phyloP scores from a whole-genome alignment of 2,113 vertebrate genomes.

The Megaceryle maxima region DNA sequence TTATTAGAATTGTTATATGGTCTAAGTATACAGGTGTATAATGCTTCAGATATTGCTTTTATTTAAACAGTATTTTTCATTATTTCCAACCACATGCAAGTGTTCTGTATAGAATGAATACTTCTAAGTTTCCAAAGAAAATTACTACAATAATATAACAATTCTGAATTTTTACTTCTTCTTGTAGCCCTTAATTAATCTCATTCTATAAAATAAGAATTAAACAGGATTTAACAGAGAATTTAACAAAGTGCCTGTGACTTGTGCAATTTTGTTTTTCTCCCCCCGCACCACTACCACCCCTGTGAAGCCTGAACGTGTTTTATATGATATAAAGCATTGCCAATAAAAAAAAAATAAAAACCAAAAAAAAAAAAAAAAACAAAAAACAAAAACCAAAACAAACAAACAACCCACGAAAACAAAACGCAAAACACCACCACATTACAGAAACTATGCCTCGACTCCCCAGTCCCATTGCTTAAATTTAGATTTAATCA shows the following conservation, averaged over 20 bases:
- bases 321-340: not conserved
- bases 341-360: not conserved
- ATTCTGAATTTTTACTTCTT: not conserved
- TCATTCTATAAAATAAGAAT: not conserved
- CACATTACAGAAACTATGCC: not conserved
- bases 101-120: not conserved
- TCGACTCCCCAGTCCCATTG: not conserved
- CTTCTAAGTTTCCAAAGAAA: not conserved
- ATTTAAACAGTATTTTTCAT: not conserved
- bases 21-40: not conserved
- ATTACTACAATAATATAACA: not conserved
- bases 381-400: no score
- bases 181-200: not conserved
- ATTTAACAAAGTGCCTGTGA: not conserved
- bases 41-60: not conserved
- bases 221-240: not conserved
- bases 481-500: not conserved
- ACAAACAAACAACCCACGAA: no score
- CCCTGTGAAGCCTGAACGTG: not conserved
- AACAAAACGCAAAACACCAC: not conserved
- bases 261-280: not conserved
- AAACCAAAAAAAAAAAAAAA: not conserved
- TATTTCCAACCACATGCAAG: not conserved
- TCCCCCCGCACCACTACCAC: not conserved
- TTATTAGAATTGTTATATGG: no score